These are phyloP conservation scores for Excalfactoria chinensis DNA, from an alignment of 2,113 vertebrate genomes.

Conservation along the genomic window DNA sequence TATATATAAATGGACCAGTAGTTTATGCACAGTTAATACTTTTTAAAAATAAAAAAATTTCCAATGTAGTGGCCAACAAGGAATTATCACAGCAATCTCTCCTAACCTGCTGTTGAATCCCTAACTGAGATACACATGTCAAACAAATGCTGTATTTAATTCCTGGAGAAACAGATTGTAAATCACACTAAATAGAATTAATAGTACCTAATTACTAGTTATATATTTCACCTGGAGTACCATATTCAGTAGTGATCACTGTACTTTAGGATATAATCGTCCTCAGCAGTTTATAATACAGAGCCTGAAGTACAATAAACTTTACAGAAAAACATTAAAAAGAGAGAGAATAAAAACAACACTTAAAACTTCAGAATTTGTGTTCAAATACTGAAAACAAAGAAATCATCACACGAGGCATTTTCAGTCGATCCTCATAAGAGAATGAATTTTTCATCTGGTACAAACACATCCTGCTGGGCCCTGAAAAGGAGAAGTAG, in stretches of 20 bases:
- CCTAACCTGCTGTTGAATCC: conserved; percentile 51
- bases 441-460: neutral
- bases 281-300: conserved; percentile 23
- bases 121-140: conserved; percentile 34
- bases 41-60: conserved; percentile 28
- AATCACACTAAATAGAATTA: conserved; percentile 76
- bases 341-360: conserved; percentile 8
- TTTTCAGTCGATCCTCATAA: neutral
- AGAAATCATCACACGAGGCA: neutral
- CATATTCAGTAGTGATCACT: conserved; percentile 60
- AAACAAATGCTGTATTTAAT: conserved; percentile 61
- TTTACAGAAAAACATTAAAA: conserved; percentile 39
- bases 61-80: conserved; percentile 55
- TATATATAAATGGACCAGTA: conserved; percentile 63
- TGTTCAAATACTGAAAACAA: neutral
- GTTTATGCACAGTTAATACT: conserved; percentile 61
- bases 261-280: conserved; percentile 60
- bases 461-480: neutral
- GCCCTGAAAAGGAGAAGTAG: neutral
- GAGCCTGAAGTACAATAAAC: conserved; percentile 41
- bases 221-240: conserved; percentile 66
- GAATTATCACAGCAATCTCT: conserved; percentile 51
- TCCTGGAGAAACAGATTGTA: conserved; percentile 67
- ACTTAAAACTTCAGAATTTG: neutral
- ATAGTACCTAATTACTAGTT: conserved; percentile 75